A percentile compares a stretch with the other conserved stretches of the same genome.
These are phyloP conservation scores for Percopsis omiscomaycus DNA, from an alignment of 2,797 vertebrate species.

Conservation along the genomic window DNA sequence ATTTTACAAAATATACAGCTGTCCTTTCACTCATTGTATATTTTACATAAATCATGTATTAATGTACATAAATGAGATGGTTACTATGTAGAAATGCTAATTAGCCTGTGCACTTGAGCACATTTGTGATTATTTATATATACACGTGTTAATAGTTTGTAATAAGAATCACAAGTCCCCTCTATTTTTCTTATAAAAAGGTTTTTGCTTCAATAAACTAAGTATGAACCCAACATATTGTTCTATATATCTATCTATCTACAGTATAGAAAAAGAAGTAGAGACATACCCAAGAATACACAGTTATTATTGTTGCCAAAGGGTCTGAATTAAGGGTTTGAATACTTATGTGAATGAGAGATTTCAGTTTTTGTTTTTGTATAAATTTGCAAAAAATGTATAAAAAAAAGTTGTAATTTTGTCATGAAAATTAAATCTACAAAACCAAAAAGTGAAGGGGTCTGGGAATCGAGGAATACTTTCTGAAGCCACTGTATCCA, in stretches of 20 bases:
- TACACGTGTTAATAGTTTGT: constrained; percentile 73
- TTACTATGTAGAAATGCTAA: constrained; percentile 46
- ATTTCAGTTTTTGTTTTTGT: too few species aligned
- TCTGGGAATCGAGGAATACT: too few species aligned
- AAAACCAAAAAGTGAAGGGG: too few species aligned
- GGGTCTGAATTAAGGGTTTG: too few species aligned
- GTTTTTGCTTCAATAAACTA: constrained; percentile 68
- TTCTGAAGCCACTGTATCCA: too few species aligned
- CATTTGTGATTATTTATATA: constrained; percentile 69
- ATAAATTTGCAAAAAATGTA: too few species aligned
- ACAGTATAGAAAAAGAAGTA: too few species aligned
- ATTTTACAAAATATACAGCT: constrained; percentile 8
- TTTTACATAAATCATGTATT: constrained; percentile 19
- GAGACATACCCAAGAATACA: too few species aligned
- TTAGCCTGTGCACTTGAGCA: constrained; percentile 42
- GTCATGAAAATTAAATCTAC: too few species aligned
- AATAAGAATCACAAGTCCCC: constrained; percentile 45
- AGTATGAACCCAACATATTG: constrained; percentile 19
- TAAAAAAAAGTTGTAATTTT: too few species aligned
- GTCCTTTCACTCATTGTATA: constrained; percentile 31
- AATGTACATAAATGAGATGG: constrained; percentile 44
- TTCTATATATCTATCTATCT: neutral
- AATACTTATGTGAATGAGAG: too few species aligned
- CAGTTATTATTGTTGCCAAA: too few species aligned
- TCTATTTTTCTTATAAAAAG: constrained; percentile 74